These are phyloP conservation scores for Lordiphosa andalusiaca DNA, from an alignment of 2,888 invertebrate genomes.

Conservation along the genomic window DNA sequence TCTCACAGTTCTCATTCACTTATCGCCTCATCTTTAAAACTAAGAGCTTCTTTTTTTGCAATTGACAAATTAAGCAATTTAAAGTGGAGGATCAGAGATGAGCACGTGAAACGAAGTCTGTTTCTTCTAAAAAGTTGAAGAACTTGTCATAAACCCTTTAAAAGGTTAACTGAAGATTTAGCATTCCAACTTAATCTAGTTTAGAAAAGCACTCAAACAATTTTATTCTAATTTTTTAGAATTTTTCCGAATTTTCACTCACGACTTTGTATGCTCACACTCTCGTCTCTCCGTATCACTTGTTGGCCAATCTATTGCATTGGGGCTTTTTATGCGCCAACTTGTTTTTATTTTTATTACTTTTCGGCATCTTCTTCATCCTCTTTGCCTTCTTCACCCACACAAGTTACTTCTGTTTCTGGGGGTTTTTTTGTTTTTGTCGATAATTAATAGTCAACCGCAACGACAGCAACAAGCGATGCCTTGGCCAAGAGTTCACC, in stretches of 20 bases:
- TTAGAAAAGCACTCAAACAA: too few relatives aligned
- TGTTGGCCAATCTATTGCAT: slow-evolving; percentile 3
- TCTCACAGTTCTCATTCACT: slow-evolving; percentile 38
- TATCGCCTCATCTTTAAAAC: slow-evolving; percentile 2
- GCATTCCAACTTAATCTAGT: too few relatives aligned
- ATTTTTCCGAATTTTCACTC: too few relatives aligned
- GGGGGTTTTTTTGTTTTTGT: slow-evolving; percentile 25
- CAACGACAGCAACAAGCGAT: slow-evolving; percentile 36
- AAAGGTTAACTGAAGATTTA: too few relatives aligned
- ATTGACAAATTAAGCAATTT: too few relatives aligned
- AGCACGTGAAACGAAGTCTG: too few relatives aligned
- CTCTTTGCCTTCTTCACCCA: slow-evolving; percentile 41
- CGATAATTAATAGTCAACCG: slow-evolving; percentile 65
- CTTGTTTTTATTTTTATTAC: slow-evolving; percentile 41
- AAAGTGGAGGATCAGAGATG: too few relatives aligned
- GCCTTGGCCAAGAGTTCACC: slow-evolving; percentile 27
- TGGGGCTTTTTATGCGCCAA: background rate
- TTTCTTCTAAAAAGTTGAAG: too few relatives aligned
- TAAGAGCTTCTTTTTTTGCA: too few relatives aligned
- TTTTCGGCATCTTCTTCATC: slow-evolving; percentile 10
- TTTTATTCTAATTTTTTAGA: too few relatives aligned
- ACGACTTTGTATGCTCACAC: background rate
- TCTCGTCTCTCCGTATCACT: slow-evolving; percentile 4
- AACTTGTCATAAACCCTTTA: too few relatives aligned
- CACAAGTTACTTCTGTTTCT: slow-evolving; percentile 19